Base-by-base conservation (phyloP, 1,140 invertebrate genomes). In the Ruditapes philippinarum region DNA sequence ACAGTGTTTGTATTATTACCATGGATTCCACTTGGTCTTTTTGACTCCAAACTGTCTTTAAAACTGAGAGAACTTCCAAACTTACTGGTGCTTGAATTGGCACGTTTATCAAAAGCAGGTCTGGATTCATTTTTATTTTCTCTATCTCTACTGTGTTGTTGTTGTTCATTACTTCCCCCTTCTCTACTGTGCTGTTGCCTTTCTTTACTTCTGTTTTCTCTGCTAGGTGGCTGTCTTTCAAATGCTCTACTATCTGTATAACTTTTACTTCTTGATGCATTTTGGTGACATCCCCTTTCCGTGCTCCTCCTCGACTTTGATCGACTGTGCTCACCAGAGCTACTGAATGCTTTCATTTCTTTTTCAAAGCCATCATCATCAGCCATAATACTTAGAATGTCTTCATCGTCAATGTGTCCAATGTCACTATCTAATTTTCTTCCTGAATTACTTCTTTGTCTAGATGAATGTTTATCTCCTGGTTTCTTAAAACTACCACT, bases 301-400 rank as follows among this genome's bases (percentile, higher is more conserved):
- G 49, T 78, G 19, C 45, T 51, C 14, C 5, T 1, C 51, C 42
- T 76, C 25, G 28, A 31, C 14, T 49, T 54, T 31, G 74, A 51
- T 25, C 3, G 0, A 33, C 22, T 51, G n/a, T 25, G 38, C 9
- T 17, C 36, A 70, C 11, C 31, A 38, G 33, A 9, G 5, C 17
- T 70, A 5, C 33, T 7, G 36, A 51, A 22, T 28, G 28, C 38
- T 31, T 54, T 78, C 74, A 68, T 70, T 73, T 80, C 78, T 4
- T 36, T n/a, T 12, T 84, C 81, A 70, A 84, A 84, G 1, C 62
- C 81, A 73, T 84, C 81, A 51, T 84, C 81, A 70, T 84, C 81
- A 3, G 81, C 81, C 65, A 84, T 70, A 3, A 84, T 84, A 54
- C 81, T 84, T 40, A 84, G 36, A 70, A 84, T 68, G 40, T 84